Conservation (phyloP, 1,140 invertebrate genomes). For the Camponotus floridanus region DNA sequence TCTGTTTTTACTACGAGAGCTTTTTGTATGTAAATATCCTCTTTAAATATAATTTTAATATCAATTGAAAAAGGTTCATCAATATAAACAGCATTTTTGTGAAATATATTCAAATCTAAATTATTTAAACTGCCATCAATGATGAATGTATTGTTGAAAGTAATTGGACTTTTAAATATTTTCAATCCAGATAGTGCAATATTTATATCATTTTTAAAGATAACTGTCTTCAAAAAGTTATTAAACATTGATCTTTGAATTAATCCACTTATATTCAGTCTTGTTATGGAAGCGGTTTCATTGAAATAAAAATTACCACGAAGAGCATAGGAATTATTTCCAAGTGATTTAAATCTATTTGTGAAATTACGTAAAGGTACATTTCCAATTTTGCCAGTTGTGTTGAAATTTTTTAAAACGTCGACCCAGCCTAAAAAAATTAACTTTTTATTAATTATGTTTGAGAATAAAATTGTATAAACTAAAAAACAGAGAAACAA, state of each 20-base stretch:
- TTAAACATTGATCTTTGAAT: conserved; percentile 70
- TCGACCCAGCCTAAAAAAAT: conserved; percentile 66
- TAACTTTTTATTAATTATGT: background rate
- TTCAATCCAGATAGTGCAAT: conserved; percentile 71
- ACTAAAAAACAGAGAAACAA: background rate
- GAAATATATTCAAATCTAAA: conserved; percentile 73
- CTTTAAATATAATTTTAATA: conserved; percentile 68
- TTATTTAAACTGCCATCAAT: conserved; percentile 73
- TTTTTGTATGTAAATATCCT: conserved; percentile 62
- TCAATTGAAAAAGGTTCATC: conserved; percentile 69
- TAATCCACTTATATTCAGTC: conserved; percentile 64
- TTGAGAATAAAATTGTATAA: background rate
- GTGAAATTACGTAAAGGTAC: conserved; percentile 65
- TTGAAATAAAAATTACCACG: conserved; percentile 70
- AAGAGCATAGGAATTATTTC: conserved; percentile 64
- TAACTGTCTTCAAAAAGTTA: conserved; percentile 61
- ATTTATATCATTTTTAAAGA: conserved; percentile 63
- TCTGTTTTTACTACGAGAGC: conserved; percentile 62
- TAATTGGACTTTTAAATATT: conserved; percentile 70
- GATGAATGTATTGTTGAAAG: conserved; percentile 66
- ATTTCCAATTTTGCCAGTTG: conserved; percentile 71
- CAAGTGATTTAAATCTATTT: conserved; percentile 41
- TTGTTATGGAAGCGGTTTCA: conserved; percentile 57
- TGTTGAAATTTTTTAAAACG: conserved; percentile 68
- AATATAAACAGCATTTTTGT: conserved; percentile 71